Evolutionary conservation across 2,113 vertebrate genomes (phyloP).

Genomic region (Talpa occidentalis): DNA sequence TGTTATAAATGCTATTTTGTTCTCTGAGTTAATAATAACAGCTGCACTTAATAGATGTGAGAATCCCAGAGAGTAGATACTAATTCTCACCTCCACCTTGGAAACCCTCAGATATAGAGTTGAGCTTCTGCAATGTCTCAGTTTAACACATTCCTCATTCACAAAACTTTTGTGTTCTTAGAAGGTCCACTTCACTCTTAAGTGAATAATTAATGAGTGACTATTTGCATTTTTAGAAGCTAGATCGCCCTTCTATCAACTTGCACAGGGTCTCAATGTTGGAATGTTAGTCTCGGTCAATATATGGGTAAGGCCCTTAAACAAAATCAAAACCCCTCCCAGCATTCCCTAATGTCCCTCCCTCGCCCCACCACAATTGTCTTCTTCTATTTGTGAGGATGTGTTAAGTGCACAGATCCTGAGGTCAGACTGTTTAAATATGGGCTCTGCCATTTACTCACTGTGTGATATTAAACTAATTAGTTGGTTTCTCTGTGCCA

Average conservation of each 20-base stretch:
- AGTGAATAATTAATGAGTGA: neutral
- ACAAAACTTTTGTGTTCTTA: neutral
- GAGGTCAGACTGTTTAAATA: neutral
- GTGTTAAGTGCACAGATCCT: neutral
- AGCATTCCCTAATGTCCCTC: neutral
- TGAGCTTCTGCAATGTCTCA: neutral
- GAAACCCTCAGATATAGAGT: neutral
- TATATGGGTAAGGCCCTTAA: neutral
- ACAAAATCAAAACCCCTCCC: neutral
- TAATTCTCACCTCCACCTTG: neutral
- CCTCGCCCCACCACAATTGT: accelerated
- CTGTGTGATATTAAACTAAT: neutral
- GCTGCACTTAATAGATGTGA: neutral
- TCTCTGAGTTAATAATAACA: neutral
- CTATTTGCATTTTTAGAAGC: neutral
- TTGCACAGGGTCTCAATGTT: neutral
- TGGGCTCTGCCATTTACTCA: neutral
- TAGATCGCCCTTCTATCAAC: neutral
- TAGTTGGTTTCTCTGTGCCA: neutral
- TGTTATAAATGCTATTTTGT: neutral
- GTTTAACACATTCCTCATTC: neutral
- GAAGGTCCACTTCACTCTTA: neutral
- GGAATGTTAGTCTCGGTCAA: neutral
- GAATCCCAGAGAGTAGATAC: neutral
- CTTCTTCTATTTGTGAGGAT: neutral